phyloP scores from a whole-genome alignment of 92 coral and sea anemone genomes.

The Porites rus region DNA sequence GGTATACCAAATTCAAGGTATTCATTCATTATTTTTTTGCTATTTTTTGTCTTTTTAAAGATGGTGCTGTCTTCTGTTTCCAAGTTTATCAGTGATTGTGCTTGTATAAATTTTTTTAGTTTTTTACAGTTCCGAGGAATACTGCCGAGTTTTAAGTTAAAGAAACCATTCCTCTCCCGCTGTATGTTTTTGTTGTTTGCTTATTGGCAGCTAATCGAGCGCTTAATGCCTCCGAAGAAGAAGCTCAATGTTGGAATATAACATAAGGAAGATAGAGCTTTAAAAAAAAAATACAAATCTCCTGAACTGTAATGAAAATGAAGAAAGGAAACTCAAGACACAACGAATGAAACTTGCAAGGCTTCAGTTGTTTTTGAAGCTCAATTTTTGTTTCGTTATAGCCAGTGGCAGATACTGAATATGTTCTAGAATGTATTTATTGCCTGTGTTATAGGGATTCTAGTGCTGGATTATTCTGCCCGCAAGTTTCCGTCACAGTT shows the following conservation, averaged over 20 bases:
- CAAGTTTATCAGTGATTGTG: constrained; percentile 13
- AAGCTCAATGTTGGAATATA: constrained; percentile 27
- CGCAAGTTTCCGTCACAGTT: constrained; percentile 6
- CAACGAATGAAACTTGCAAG: constrained; percentile 28
- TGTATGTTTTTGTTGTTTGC: background rate
- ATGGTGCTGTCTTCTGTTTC: constrained; percentile 6
- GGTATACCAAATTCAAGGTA: constrained; percentile 9
- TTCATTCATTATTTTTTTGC: background rate
- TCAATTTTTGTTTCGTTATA: constrained; percentile 8
- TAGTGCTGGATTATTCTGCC: constrained; percentile 13
- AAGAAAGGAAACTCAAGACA: constrained; percentile 12
- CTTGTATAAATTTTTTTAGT: constrained; percentile 18
- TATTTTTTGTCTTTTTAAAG: constrained; percentile 11
- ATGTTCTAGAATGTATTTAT: background rate
- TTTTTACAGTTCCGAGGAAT: constrained; percentile 13
- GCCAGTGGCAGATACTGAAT: constrained; percentile 5
- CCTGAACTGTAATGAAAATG: constrained; percentile 22
- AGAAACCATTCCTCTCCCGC: constrained; percentile 1
- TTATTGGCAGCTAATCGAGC: background rate
- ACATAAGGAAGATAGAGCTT: constrained; percentile 17
- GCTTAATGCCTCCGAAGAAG: constrained; percentile 27
- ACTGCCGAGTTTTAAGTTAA: constrained; percentile 18
- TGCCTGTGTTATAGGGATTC: background rate
- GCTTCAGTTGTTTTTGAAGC: constrained; percentile 11
- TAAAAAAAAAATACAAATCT: constrained; percentile 20